Evolutionary conservation across 2,113 vertebrate genomes (phyloP), one percentile per base, ranked within the genome.

Genomic region (Lamprologus lemairii): DNA sequence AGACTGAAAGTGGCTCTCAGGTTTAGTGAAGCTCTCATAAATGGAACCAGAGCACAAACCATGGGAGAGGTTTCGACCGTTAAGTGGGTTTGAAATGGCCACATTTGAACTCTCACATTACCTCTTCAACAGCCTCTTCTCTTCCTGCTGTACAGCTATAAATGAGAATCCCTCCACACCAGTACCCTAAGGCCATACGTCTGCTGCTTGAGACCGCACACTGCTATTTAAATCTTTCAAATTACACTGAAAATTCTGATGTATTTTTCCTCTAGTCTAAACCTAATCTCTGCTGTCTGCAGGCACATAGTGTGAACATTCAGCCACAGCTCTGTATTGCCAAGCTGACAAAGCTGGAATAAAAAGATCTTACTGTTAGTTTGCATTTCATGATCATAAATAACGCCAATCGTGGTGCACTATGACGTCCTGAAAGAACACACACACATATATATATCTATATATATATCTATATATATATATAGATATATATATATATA

Each of bases 341-440:
- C 82, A 42, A 63, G 47, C 80, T 90, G 11, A 89, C 17, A 53
- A 23, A 92, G 71, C 33, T 42, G 26, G 31, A 37, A 83, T 13
- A 82, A 92, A 91, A 89, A 42, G 1, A 26, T 84, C 90, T 93
- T 83, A 49, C 40, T 42, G 4, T 7, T 40, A 26, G 13, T 60
- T 88, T 83, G 63, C 16, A 7, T 54, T 49, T 87, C 78, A 75
- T 53, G 57, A 73, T 89, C n/a, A 89, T 78, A 88, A 83, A 84
- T 37, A 60, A 88, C 7, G 40, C 49, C 35, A 45, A 31, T 7
- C 16, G 19, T 53, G 65, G 10, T 45, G 55, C 63, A 84, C 63
- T 14, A 8, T 54, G 65, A 58, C 35, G 11, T 17, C 78, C 68
- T 73, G 84, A 81, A 92, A 26, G 65, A 7, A 33, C 1, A 33